Percentiles rank a stretch among this genome's conserved stretches.
phyloP scores from a whole-genome alignment of 2,888 invertebrate species.

The Belgica antarctica region DNA sequence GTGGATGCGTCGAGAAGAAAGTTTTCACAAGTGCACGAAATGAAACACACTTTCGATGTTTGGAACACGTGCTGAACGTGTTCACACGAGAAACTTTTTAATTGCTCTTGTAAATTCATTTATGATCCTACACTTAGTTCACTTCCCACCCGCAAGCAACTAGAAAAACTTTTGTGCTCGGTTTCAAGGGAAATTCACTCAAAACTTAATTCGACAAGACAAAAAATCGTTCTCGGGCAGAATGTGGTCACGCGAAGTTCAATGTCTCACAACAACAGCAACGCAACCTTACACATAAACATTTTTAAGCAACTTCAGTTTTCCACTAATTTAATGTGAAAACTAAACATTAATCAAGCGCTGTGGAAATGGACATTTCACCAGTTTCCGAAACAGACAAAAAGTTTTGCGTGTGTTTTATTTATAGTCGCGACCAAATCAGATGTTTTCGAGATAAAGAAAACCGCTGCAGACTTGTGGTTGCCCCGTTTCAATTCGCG shows the following conservation, averaged over 20 bases:
- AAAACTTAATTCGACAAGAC: neutral
- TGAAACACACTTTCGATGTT: neutral
- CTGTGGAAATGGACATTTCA: neutral
- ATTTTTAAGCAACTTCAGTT: neutral
- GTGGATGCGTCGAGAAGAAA: neutral
- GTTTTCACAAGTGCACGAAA: neutral
- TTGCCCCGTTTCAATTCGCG: constrained; percentile 7
- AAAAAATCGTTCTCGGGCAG: no score
- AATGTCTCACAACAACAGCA: neutral
- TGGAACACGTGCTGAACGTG: neutral
- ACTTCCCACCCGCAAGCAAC: neutral
- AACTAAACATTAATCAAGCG: constrained; percentile 7
- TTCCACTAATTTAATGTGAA: neutral
- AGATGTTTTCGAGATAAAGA: constrained; percentile 18
- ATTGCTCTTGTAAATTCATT: constrained; percentile 14
- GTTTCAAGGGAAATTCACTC: neutral
- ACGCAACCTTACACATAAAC: neutral
- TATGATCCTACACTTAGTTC: constrained; percentile 4
- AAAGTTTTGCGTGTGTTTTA: constrained; percentile 20
- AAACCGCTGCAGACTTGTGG: constrained; percentile 19
- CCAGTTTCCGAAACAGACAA: neutral
- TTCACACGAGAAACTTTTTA: constrained; percentile 11
- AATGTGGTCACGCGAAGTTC: no score
- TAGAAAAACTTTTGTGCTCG: neutral
- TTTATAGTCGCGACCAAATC: constrained; percentile 22